These are phyloP conservation scores for Frankliniella intonsa DNA, from an alignment of 2,888 invertebrate genomes.

Conservation along the genomic window DNA sequence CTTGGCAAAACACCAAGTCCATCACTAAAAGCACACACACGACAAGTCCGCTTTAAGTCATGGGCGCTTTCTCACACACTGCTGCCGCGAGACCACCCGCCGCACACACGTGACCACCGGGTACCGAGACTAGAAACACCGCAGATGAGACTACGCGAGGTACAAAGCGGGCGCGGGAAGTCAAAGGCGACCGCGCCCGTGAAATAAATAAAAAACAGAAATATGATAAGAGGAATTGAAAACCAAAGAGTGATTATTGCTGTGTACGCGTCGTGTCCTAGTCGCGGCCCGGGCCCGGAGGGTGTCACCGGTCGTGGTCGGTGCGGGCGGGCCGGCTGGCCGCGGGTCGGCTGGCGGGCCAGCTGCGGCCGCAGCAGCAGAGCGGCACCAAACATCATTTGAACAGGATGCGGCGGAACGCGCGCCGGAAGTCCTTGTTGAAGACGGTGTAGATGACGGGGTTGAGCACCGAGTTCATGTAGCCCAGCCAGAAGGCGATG, in stretches of 20 bases:
- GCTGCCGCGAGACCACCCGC: not conserved
- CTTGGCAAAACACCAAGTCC: not conserved
- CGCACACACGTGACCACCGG: not conserved
- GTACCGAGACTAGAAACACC: not conserved
- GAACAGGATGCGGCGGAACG: constrained; percentile 91
- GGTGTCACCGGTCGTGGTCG: constrained; percentile 11
- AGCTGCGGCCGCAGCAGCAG: not conserved
- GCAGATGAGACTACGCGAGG: too few species aligned
- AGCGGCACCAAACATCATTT: constrained; percentile 63
- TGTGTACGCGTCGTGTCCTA: not conserved
- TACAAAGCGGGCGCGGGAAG: too few species aligned
- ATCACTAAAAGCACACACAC: not conserved
- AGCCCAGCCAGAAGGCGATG: constrained; percentile 94
- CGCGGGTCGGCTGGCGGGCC: not conserved
- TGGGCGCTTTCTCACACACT: not conserved
- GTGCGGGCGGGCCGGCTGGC: not conserved
- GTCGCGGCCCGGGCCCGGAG: not conserved
- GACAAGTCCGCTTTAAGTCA: too few species aligned
- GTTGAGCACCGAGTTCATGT: constrained; percentile 94
- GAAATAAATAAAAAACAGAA: not conserved
- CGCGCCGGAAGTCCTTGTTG: constrained; percentile 94
- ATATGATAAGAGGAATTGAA: not conserved
- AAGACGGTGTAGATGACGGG: constrained; percentile 96
- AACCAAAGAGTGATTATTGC: not conserved
- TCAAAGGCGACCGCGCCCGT: not conserved